Evolutionary conservation across 1,140 invertebrate species (phyloP), one percentile per base, ranked within the genome.

Genomic region (Heliothis subflexa): DNA sequence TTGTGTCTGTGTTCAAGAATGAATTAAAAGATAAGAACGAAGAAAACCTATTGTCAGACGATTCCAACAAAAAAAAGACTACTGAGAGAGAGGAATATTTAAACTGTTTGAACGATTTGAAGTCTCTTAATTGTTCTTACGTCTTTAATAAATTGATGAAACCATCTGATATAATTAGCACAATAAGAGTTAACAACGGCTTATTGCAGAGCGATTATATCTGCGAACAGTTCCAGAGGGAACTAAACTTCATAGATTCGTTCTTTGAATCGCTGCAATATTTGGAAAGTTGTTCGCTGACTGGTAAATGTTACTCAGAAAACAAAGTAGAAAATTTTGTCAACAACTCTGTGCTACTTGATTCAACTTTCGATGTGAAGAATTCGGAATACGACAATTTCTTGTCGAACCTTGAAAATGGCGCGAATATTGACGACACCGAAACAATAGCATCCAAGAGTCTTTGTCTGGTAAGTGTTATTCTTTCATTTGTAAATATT

Each of bases 401-500:
- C 80, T 82, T 92, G 61, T 87, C 90, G 25, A 90, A 91, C 64
- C 85, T 91, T 28, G 90, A 91, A 80, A 89, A 91, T 88, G 86
- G 85, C 64, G 78, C 84, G 49, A 86, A 86, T 87, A 85, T 87
- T 84, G 90, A 92, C 64, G 86, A 92, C 85, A 83, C 85, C 62
- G 88, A 93, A 90, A 93, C 93, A 91, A 93, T 91, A 88, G 92
- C 92, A 59, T 91, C 93, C 33, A 91, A 93, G 85, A 94, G 89
- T 90, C 92, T 94, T 91, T 94, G 91, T 92, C 87, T 93, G 90
- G 93, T 94, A 82, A 93, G 89, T 92, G 87, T 88, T 89, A 83
- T 87, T 87, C 79, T 88, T 91, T 85, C 77, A 86, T 81, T 78
- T 89, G 87, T 92, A 92, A 93, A 92, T 81, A 85, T 81, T 82